These are phyloP conservation scores for Saturnia pavonia DNA, from an alignment of 2,888 invertebrate species.

Conservation along the genomic window DNA sequence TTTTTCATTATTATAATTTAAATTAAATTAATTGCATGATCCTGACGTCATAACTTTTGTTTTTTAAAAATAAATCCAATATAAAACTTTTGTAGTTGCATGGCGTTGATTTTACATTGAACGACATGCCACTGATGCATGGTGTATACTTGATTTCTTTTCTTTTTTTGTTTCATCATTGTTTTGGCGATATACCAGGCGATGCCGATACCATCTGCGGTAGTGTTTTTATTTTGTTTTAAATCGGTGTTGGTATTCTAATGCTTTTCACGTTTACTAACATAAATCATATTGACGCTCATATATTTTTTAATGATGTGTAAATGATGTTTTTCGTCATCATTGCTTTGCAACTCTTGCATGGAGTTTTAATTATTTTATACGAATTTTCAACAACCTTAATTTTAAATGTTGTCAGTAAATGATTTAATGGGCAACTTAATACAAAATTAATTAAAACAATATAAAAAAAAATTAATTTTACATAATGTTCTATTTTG, in stretches of 20 bases:
- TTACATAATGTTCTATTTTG: not conserved
- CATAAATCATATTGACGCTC: not conserved
- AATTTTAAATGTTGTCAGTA: not conserved
- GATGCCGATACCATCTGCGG: constrained; percentile 87
- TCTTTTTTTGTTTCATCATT: constrained; percentile 76
- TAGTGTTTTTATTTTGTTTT: constrained; percentile 79
- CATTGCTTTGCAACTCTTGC: not conserved
- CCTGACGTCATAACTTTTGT: constrained; percentile 18
- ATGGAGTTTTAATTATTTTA: not conserved
- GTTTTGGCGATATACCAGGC: constrained; percentile 81
- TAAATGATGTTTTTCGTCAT: not conserved
- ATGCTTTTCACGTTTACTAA: constrained; percentile 30
- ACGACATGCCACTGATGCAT: constrained; percentile 57
- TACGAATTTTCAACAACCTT: not conserved
- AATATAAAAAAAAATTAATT: not conserved
- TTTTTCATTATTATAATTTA: not conserved
- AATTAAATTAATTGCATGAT: constrained; percentile 24
- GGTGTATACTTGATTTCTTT: constrained; percentile 64
- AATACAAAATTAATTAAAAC: not conserved
- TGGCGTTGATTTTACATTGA: constrained; percentile 33
- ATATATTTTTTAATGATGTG: not conserved
- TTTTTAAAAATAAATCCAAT: too few relatives aligned
- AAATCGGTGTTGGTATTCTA: constrained; percentile 53
- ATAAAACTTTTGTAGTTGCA: constrained; percentile 30
- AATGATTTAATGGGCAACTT: not conserved